These are phyloP conservation scores for Oophaga sylvatica DNA, from an alignment of 2,797 vertebrate genomes.

Conservation along the genomic window DNA sequence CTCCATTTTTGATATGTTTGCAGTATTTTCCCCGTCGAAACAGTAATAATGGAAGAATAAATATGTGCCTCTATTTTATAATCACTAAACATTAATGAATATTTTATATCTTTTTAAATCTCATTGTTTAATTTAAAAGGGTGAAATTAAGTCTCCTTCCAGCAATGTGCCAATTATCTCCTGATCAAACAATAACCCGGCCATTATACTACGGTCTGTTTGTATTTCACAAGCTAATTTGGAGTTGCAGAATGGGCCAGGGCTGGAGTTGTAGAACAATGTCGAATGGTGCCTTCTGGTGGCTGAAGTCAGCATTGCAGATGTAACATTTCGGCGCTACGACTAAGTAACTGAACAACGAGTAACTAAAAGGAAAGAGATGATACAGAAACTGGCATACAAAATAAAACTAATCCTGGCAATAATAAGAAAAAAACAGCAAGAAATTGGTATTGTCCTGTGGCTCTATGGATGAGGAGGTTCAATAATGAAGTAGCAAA, in stretches of 20 bases:
- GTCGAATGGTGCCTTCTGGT: constrained; percentile 38
- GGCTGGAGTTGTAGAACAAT: background rate
- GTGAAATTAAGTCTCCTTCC: constrained; percentile 87
- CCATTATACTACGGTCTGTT: constrained; percentile 87
- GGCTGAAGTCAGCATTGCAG: background rate
- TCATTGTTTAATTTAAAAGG: constrained; percentile 91
- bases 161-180: constrained; percentile 87
- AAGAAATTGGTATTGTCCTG: too few relatives aligned
- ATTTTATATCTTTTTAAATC: constrained; percentile 94
- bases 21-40: constrained; percentile 85
- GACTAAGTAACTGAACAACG: too few relatives aligned
- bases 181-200: constrained; percentile 94
- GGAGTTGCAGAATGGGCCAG: constrained; percentile 72
- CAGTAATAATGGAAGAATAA: constrained; percentile 85
- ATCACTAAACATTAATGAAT: constrained; percentile 89
- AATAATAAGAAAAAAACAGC: too few relatives aligned
- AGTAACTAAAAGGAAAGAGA: background rate
- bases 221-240: constrained; percentile 84
- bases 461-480: too few relatives aligned
- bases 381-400: background rate
- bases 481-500: too few relatives aligned
- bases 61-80: constrained; percentile 83
- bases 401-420: too few relatives aligned
- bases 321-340: too few relatives aligned
- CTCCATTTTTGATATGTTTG: constrained; percentile 84